Conservation (phyloP, 2,797 vertebrate genomes). For the Pterois miles region DNA sequence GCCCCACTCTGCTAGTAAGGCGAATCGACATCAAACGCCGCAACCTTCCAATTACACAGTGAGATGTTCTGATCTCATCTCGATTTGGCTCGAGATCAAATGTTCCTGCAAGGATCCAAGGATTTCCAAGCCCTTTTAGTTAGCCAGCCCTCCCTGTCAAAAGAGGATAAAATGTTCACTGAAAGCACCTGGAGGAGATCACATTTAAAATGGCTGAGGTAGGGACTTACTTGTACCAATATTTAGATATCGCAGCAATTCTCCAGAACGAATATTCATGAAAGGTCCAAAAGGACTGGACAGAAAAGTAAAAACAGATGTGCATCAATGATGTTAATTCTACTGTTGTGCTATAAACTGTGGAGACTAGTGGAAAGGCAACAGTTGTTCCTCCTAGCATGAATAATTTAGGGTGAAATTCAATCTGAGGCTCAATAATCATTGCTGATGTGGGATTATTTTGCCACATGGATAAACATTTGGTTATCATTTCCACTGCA, state of each 20-base stretch:
- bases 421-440: slow-evolving; percentile 39
- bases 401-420: slow-evolving; percentile 47
- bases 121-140: slow-evolving; percentile 47
- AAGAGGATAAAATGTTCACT: slow-evolving; percentile 46
- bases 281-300: background rate
- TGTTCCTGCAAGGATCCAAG: slow-evolving; percentile 48
- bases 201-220: slow-evolving; percentile 45
- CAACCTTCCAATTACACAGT: slow-evolving; percentile 75
- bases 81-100: slow-evolving; percentile 76
- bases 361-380: slow-evolving; percentile 3
- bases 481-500: background rate
- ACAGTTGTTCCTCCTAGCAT: slow-evolving; percentile 34
- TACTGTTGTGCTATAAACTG: background rate
- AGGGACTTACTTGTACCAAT: slow-evolving; percentile 30
- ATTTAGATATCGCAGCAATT: slow-evolving; percentile 45
- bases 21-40: slow-evolving; percentile 73
- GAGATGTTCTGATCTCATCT: slow-evolving; percentile 65
- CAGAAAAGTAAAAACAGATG: slow-evolving; percentile 21
- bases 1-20: slow-evolving; percentile 22
- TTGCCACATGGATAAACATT: slow-evolving; percentile 38
- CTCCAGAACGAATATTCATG: slow-evolving; percentile 1
- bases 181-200: slow-evolving; percentile 53
- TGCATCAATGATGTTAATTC: slow-evolving; percentile 1
- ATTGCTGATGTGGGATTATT: slow-evolving; percentile 32
- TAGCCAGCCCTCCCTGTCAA: slow-evolving; percentile 44